phyloP scores from a whole-genome alignment of 2,113 vertebrate species.

The Coregonus clupeaformis region DNA sequence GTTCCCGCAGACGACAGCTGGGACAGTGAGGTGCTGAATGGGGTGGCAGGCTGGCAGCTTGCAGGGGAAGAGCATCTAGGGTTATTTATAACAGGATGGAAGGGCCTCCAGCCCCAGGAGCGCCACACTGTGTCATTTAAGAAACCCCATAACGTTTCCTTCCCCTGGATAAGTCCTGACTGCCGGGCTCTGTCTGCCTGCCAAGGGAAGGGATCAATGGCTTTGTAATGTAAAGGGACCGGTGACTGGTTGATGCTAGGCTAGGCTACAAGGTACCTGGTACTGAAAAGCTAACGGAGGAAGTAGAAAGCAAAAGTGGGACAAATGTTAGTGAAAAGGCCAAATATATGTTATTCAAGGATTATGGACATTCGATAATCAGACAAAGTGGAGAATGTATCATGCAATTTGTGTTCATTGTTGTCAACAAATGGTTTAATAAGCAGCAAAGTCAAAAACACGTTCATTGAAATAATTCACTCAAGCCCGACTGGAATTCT shows the following conservation, averaged over 20 bases:
- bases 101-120: constrained; percentile 38
- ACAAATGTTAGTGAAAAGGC: no score
- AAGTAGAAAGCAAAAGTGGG: no score
- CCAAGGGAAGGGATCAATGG: constrained; percentile 34
- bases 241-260: constrained; percentile 12
- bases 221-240: neutral
- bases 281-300: no score
- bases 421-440: no score
- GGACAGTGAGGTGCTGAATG: constrained; percentile 47
- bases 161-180: constrained; percentile 19
- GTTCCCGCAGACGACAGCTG: constrained; percentile 78
- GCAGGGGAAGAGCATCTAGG: constrained; percentile 35
- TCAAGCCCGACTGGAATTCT: no score
- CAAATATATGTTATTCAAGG: no score
- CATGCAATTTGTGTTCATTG: no score
- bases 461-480: neutral
- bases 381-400: neutral
- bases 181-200: constrained; percentile 2
- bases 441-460: neutral
- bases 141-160: constrained; percentile 40
- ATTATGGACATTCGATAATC: neutral
- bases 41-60: constrained; percentile 35
- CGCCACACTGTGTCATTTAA: constrained; percentile 53
- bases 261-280: no score
- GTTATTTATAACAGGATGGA: constrained; percentile 72